Conservation (phyloP, 2,113 vertebrate genomes). For the Indri indri region DNA sequence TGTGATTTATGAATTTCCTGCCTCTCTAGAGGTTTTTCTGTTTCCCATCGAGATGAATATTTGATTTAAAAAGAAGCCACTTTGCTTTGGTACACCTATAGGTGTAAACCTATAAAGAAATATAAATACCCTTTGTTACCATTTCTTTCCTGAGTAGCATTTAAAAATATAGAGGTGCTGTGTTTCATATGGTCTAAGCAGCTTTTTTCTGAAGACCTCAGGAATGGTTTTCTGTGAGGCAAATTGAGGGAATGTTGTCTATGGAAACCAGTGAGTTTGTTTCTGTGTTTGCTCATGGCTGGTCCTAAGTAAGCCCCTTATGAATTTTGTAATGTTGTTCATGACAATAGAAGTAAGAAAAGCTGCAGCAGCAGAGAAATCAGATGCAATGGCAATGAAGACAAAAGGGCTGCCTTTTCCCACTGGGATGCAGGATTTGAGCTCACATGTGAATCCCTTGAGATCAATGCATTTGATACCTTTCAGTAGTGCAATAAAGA, state of each 20-base stretch:
- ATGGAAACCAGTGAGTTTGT: background rate
- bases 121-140: background rate
- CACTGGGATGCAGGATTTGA: background rate
- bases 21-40: background rate
- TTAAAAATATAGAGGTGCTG: background rate
- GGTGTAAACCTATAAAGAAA: background rate
- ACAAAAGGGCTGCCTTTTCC: background rate
- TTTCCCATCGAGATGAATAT: background rate
- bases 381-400: background rate
- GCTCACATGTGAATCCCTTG: background rate
- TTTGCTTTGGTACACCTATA: background rate
- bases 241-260: background rate
- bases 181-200: background rate
- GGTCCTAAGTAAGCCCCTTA: background rate
- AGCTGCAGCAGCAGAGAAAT: background rate
- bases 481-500: background rate
- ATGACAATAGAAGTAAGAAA: background rate
- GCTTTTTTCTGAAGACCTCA: background rate
- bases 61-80: background rate
- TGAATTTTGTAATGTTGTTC: background rate
- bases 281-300: background rate
- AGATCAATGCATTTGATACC: background rate
- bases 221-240: background rate
- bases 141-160: conserved; percentile 5
- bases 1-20: background rate